Evolutionary conservation across 2,113 vertebrate species (phyloP).

Genomic region (Telmatochromis sp.): DNA sequence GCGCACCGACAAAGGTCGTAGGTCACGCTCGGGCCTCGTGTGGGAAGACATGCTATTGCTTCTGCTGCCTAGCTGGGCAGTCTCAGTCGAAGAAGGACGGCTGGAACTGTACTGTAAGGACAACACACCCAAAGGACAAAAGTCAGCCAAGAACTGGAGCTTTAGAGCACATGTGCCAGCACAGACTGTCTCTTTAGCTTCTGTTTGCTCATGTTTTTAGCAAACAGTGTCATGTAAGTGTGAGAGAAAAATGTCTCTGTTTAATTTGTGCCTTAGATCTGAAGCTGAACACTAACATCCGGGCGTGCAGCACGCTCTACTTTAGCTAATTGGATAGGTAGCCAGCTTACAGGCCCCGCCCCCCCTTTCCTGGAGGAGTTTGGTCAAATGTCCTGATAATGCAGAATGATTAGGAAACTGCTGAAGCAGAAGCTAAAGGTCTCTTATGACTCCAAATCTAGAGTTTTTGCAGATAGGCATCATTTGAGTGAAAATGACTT

Average conservation of each 20-base stretch:
- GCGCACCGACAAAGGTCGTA: slow-evolving; percentile 50
- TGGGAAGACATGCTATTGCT: slow-evolving; percentile 73
- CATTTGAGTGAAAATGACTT: not conserved
- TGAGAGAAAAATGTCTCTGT: not conserved
- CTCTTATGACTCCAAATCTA: not conserved
- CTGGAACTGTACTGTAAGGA: slow-evolving; percentile 70
- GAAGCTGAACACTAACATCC: slow-evolving; percentile 2
- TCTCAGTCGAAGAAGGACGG: slow-evolving; percentile 65
- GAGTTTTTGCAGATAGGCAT: not conserved
- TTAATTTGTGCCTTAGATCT: not conserved
- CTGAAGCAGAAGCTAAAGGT: not conserved
- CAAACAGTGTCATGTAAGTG: not conserved
- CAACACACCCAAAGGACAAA: not conserved
- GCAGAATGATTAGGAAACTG: not conserved
- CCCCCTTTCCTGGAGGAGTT: not conserved
- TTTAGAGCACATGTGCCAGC: not conserved
- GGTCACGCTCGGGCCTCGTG: slow-evolving; percentile 43
- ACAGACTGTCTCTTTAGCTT: not conserved
- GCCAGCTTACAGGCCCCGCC: not conserved
- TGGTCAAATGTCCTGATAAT: slow-evolving; percentile 15
- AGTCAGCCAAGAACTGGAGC: not conserved
- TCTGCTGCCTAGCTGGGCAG: slow-evolving; percentile 58
- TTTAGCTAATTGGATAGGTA: slow-evolving; percentile 35
- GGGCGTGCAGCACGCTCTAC: not conserved
- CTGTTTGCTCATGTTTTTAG: not conserved